Conservation (phyloP, 1,140 invertebrate species). For the Microplitis demolitor region DNA sequence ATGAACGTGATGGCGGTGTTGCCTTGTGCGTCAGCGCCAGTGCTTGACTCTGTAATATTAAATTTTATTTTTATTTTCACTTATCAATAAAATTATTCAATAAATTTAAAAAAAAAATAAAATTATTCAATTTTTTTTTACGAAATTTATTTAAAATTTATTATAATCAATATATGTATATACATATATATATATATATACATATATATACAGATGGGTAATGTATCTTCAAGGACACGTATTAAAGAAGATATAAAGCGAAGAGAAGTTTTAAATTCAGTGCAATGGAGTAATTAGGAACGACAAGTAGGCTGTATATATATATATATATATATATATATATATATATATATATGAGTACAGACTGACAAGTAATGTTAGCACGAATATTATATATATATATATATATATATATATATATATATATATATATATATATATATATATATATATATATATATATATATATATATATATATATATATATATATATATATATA, state of each 20-base stretch:
- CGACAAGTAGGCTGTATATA: not conserved
- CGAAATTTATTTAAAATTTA: no score
- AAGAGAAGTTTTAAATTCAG: not conserved
- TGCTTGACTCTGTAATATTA: slow-evolving; percentile 66
- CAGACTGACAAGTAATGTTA: not conserved
- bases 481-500: not conserved
- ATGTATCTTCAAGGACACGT: no score
- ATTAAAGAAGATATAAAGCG: not conserved
- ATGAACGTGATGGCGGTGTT: slow-evolving; percentile 60
- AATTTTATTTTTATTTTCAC: slow-evolving; percentile 11
- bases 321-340: no score
- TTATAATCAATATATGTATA: no score
- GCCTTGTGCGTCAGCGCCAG: slow-evolving; percentile 67
- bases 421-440: not conserved
- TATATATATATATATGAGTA: not conserved
- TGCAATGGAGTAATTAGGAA: slow-evolving; percentile 4
- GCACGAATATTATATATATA: not conserved
- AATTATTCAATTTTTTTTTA: no score
- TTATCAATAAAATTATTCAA: not conserved
- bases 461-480: slow-evolving; percentile 3
- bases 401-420: slow-evolving; percentile 4
- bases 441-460: slow-evolving; percentile 4
- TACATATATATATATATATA: no score
- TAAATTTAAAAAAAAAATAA: no score
- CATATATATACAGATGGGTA: no score